Conservation (phyloP, 2,888 invertebrate genomes). For the Mechanitis mazaeus region DNA sequence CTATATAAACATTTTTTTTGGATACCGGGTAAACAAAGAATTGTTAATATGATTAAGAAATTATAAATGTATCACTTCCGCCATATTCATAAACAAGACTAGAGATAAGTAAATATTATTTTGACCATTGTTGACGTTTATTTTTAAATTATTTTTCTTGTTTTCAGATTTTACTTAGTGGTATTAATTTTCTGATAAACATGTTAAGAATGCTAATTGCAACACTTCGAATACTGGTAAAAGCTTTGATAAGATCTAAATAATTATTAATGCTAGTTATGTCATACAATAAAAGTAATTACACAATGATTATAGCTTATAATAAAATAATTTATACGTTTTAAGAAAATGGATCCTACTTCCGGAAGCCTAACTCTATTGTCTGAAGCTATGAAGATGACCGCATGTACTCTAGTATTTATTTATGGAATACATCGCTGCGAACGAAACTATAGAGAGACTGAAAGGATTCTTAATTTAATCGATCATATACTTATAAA, state of each 20-base stretch:
- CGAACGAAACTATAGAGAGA: conserved; percentile 22
- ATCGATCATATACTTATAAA: conserved; percentile 24
- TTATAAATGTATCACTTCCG: too few species aligned
- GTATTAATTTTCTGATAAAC: conserved; percentile 22
- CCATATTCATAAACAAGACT: too few species aligned
- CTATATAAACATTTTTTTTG: conserved; percentile 21
- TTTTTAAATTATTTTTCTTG: conserved; percentile 12
- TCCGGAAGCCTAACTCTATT: too few species aligned
- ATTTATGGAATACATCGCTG: conserved; percentile 15
- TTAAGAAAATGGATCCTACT: too few species aligned
- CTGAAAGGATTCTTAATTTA: conserved; percentile 18
- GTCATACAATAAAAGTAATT: too few species aligned
- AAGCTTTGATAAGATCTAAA: conserved; percentile 17
- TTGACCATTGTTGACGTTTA: too few species aligned
- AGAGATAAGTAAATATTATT: too few species aligned
- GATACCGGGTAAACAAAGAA: too few species aligned
- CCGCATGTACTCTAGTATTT: conserved; percentile 7
- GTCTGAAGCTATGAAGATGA: conserved; percentile 8
- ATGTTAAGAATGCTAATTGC: conserved; percentile 23
- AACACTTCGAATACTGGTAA: conserved; percentile 20
- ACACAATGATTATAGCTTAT: too few species aligned
- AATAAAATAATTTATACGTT: too few species aligned
- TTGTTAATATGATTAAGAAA: too few species aligned
- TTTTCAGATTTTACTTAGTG: conserved; percentile 21
- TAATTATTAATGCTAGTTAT: too few species aligned